Percentiles rank a stretch among this genome's conserved stretches.
phyloP scores from a whole-genome alignment of 2,113 vertebrate genomes.

The Bos taurus region ARS-UCD2.0 NC_037333.1:100278001-100278500 shows the following conservation, averaged over 20 bases:
- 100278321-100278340: background rate
- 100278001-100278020: background rate
- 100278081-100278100: background rate
- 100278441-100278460: background rate
- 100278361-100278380: background rate
- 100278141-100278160: background rate
- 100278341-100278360: background rate
- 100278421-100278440: background rate
- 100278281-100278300: background rate
- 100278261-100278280: background rate
- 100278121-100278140: background rate
- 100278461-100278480: background rate
- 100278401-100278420: background rate
- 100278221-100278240: background rate
- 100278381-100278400: background rate
- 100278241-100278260: background rate
- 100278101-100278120: background rate
- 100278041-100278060: background rate
- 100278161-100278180: background rate
- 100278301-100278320: background rate
- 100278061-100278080: background rate
- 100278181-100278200: background rate
- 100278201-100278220: background rate
- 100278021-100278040: background rate
- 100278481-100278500: background rate